phyloP scores from a whole-genome alignment of 2,888 invertebrate species.

The Oasisia sp. region DNA sequence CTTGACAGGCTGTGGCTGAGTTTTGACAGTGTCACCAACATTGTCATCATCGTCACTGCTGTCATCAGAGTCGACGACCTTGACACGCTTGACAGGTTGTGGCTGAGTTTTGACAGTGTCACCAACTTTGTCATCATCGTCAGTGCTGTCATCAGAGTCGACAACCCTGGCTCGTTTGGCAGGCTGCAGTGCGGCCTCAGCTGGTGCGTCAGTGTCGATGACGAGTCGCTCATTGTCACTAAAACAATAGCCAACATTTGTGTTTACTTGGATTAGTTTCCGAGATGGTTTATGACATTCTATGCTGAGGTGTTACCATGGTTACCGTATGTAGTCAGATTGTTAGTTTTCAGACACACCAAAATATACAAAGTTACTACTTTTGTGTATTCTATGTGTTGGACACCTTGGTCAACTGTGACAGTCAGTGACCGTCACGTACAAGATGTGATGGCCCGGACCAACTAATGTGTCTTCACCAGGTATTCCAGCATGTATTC shows the following conservation, averaged over 20 bases:
- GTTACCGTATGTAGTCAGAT: no score
- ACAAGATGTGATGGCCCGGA: no score
- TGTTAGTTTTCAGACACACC: no score
- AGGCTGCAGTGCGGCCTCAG: conserved; percentile 32
- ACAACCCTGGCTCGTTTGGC: conserved; percentile 37
- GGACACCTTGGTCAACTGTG: no score
- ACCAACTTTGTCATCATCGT: conserved; percentile 28
- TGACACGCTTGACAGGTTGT: conserved; percentile 37
- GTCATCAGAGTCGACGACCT: conserved; percentile 28
- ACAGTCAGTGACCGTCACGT: no score
- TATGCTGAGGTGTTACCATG: no score
- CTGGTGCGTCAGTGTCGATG: conserved; percentile 21
- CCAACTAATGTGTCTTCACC: no score
- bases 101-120: background rate
- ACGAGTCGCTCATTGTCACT: conserved; percentile 25
- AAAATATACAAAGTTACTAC: no score
- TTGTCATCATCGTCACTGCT: conserved; percentile 34
- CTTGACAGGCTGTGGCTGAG: background rate
- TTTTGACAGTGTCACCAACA: conserved; percentile 7
- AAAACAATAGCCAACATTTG: background rate
- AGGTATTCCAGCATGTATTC: no score
- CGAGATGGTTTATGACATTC: no score
- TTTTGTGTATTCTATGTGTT: no score
- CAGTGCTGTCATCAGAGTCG: conserved; percentile 31
- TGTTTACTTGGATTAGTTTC: no score